Conservation (phyloP, 2,888 invertebrate species). For the Pristionchus fissidentatus region DNA sequence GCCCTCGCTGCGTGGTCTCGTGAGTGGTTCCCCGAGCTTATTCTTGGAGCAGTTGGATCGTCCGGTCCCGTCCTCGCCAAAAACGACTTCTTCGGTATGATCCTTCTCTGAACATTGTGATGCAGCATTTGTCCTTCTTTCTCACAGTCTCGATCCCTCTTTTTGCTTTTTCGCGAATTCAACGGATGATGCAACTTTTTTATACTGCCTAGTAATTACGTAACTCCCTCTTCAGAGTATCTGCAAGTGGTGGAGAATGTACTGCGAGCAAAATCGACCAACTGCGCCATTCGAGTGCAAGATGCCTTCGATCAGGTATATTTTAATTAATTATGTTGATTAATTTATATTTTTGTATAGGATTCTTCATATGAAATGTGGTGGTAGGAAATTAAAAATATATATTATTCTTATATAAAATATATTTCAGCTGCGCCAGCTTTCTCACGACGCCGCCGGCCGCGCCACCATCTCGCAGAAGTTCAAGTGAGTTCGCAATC, state of each 20-base stretch:
- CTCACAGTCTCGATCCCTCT: no score
- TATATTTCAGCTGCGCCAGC: neutral
- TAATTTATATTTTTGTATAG: neutral
- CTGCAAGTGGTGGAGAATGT: slow-evolving; percentile 39
- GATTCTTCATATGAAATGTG: neutral
- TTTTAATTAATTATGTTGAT: neutral
- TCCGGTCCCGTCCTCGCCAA: slow-evolving; percentile 91
- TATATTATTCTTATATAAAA: no score
- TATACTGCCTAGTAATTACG: no score
- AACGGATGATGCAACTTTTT: neutral
- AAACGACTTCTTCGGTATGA: slow-evolving; percentile 86
- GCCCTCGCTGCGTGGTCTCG: slow-evolving; percentile 91
- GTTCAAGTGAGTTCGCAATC: slow-evolving; percentile 41
- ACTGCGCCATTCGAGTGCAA: neutral
- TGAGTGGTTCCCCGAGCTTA: slow-evolving; percentile 87
- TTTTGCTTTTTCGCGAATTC: neutral
- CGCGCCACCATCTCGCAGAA: slow-evolving; percentile 37
- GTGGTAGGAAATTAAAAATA: no score
- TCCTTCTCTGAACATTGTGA: neutral
- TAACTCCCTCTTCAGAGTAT: slow-evolving; percentile 35
- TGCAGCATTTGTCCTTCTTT: neutral
- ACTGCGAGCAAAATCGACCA: neutral
- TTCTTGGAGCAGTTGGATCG: slow-evolving; percentile 88
- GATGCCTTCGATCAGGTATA: slow-evolving; percentile 21
- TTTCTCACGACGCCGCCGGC: neutral